Evolutionary conservation across 2,113 vertebrate species (phyloP), one percentile per base, ranked within the genome.

Genomic region (Triplophysa tibetana): DNA sequence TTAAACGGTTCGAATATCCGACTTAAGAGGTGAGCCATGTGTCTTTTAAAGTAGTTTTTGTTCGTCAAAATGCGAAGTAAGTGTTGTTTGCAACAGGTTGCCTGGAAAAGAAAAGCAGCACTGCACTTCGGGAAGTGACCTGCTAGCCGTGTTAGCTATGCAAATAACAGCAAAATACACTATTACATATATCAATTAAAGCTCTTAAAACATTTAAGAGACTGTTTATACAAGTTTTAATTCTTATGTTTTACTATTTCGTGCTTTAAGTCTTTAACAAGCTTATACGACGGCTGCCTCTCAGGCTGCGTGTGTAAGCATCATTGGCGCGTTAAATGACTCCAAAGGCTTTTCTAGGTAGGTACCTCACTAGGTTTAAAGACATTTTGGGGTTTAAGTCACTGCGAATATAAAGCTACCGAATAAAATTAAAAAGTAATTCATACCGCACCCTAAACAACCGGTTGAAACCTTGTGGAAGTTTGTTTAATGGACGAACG

Each of bases 51-150:
- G 13, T 52, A 50, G 60, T 16, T 43, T n/a, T 56, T 67, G 11
- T 12, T n/a, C 16, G 24, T 69, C 19, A 61, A 61, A 41, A 33
- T 12, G 11, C 43, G 24, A 60, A 24, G 19, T 38, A 75, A 85
- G 83, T 75, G 69, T 91, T 89, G 88, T 92, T 87, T 84, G 90
- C 91, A 92, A 92, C 91, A 92, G 90, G 91, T 93, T 84, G 89
- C 87, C 77, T 65, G 75, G 75, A 12, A 38, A 29, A 75, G 72
- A 78, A 77, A 74, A 77, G 79, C 84, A 77, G 85, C 16, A 79
- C 67, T 68, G 69, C 29, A 50, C 23, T 62, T 60, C 69, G 69
- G 63, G 56, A 73, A 50, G 45, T 70, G 75, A 56, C 45, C 24
- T 61, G 78, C 52, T 82, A 80, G 81, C 81, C 33, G 41, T 72